Base-by-base conservation (phyloP, 1,140 invertebrate species). In the Danaus plexippus region DNA sequence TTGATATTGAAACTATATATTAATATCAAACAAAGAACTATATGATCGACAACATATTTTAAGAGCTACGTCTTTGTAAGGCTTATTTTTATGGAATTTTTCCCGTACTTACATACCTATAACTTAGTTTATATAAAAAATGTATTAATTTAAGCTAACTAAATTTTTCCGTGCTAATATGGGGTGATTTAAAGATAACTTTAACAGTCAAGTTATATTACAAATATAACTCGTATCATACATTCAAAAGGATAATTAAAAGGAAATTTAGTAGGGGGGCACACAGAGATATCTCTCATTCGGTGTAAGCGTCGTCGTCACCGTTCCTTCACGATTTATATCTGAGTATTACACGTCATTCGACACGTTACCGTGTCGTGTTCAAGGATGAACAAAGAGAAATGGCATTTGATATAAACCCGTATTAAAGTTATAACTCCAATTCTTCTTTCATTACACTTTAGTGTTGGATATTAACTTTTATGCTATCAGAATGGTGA, bases 291-390 rank as follows among this genome's bases (percentile, higher is more conserved):
- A 70, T 71, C 64, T 76, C 70, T 75, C 81, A 83, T 83, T 83
- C 73, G 57, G 72, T 70, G 75, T 75, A 77, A 78, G 71, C 69
- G 68, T 48, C 72, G 68, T 73, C 77, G 75, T 80, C 74, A 81
- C 77, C 56, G 73, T 72, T 68, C 69, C 77, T 71, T 62, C 64
- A 69, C 75, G 78, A 85, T 82, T 85, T 86, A 86, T 83, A 71
- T 63, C 61, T 69, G 57, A 71, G 69, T 84, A 84, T 86, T 86
- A 86, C 81, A 83, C 69, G 78, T 74, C 73, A 86, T 86, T 86
- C 83, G 81, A 86, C 81, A 83, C 71, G 69, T 77, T 70, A 73
- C 73, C 71, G 57, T 66, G 73, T 74, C 55, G 52, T 54, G 54
- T 18, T 61, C 68, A 43, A 43, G 18, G 64, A 81, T 51, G 57